phyloP scores from a whole-genome alignment of 2,888 invertebrate species.

The Tetranychus piercei region DNA sequence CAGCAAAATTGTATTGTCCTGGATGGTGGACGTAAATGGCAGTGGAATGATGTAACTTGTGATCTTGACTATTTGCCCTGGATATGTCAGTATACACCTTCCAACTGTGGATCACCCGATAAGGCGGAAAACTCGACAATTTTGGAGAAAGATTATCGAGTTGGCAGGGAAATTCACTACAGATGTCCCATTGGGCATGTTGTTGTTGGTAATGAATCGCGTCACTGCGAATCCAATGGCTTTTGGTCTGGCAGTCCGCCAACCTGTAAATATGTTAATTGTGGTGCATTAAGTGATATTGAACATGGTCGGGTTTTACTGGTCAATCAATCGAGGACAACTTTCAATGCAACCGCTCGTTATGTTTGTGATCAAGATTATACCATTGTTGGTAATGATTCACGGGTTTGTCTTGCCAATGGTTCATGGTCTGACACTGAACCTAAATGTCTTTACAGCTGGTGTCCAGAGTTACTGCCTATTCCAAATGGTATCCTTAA shows the following conservation, averaged over 20 bases:
- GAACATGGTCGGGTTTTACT: slow-evolving; percentile 47
- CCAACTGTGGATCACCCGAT: slow-evolving; percentile 71
- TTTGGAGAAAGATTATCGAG: slow-evolving; percentile 37
- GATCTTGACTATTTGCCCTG: slow-evolving; percentile 78
- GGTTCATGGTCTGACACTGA: slow-evolving; percentile 29
- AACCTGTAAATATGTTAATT: slow-evolving; percentile 43
- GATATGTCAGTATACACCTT: slow-evolving; percentile 59
- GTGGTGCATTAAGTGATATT: slow-evolving; percentile 45
- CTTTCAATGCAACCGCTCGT: slow-evolving; percentile 53
- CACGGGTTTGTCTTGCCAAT: slow-evolving; percentile 30
- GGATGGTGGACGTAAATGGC: slow-evolving; percentile 71
- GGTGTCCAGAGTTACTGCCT: slow-evolving; percentile 57
- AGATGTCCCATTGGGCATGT: slow-evolving; percentile 62
- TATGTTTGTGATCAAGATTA: slow-evolving; percentile 67
- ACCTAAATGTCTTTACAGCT: slow-evolving; percentile 28
- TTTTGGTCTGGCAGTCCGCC: slow-evolving; percentile 28
- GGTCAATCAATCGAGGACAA: slow-evolving; percentile 48
- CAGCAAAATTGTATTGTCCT: slow-evolving; percentile 86
- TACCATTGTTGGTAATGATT: slow-evolving; percentile 50
- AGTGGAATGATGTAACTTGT: slow-evolving; percentile 86
- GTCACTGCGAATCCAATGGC: slow-evolving; percentile 47
- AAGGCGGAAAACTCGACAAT: slow-evolving; percentile 57
- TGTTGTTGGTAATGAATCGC: slow-evolving; percentile 48
- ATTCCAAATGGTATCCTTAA: slow-evolving; percentile 55
- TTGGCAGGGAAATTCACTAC: slow-evolving; percentile 50